These are phyloP conservation scores for Epizoanthus scotinus DNA, from an alignment of 92 coral and sea anemone species.

Conservation along the genomic window DNA sequence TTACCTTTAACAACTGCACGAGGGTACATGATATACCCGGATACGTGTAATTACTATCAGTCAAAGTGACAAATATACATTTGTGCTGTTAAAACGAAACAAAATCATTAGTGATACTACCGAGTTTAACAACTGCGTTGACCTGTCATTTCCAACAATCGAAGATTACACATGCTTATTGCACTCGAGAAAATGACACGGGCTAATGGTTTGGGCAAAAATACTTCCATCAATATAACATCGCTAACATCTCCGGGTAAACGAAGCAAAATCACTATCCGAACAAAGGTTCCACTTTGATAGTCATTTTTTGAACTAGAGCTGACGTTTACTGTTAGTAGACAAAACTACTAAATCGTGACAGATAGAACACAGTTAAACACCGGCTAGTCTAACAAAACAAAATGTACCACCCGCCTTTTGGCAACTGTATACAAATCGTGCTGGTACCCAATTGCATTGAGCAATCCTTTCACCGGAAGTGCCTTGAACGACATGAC, in stretches of 20 bases:
- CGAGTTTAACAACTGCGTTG: no score
- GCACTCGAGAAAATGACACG: no score
- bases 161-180: no score
- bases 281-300: background rate
- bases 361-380: background rate
- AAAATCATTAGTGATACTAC: no score
- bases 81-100: no score
- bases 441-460: background rate
- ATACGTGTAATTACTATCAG: no score
- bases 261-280: background rate
- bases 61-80: no score
- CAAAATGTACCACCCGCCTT: conserved; percentile 15
- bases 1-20: background rate
- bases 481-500: background rate
- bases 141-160: no score
- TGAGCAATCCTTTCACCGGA: background rate
- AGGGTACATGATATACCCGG: background rate
- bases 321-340: conserved; percentile 3
- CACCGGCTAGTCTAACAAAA: background rate
- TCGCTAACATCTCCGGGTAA: background rate
- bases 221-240: background rate
- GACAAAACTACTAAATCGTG: background rate
- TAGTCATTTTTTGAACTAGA: background rate
- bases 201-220: no score
- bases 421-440: background rate